Evolutionary conservation across 1,140 invertebrate genomes (phyloP), one percentile per base, ranked within the genome.

Genomic region (Stegodyphus dumicola): DNA sequence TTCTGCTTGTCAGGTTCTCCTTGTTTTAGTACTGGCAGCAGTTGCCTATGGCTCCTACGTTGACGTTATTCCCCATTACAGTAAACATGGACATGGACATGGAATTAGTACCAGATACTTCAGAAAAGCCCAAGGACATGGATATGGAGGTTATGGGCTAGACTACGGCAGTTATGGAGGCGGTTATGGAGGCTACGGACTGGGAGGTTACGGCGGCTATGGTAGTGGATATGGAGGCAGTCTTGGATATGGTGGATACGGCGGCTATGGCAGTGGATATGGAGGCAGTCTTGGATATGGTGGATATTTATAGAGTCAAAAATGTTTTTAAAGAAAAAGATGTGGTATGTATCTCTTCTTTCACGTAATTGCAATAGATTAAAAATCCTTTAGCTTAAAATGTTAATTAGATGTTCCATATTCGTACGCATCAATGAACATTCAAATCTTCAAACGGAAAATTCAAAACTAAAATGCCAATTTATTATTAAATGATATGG

Each of bases 31-130:
- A 18, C 7, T 80, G 13, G 78, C 66, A 10, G 78, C 54, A 53
- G 54, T 73, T 51, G 67, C 53, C 54, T 53, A 18, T 7, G 67
- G 56, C 17, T 49, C 66, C 3, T 56, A 51, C 11, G 7, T 54
- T 7, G 77, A 80, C 11, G 78, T 80, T 33, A 80, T 80, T 7
- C 78, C 52, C 0, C 78, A 80, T 11, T 60, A 80, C 53, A 73
- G 78, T 13, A 33, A 33, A 33, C 67, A 80, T 15, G 33, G 71
- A 18, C 67, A 69, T 48, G 71, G 80, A 2, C 15, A 33, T 56
- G 80, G 80, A 66, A 60, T 83, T 13, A 83, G 80, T 51, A 10
- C n/a, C 10, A 74, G 80, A n/a, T 83, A 83, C 11, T 75, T 83
- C 51, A 5, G 7, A 7, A 83, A 83, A 48, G 70, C 15, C 15